phyloP scores from a whole-genome alignment of 2,113 vertebrate genomes.

The Bubo blakistoni region DNA sequence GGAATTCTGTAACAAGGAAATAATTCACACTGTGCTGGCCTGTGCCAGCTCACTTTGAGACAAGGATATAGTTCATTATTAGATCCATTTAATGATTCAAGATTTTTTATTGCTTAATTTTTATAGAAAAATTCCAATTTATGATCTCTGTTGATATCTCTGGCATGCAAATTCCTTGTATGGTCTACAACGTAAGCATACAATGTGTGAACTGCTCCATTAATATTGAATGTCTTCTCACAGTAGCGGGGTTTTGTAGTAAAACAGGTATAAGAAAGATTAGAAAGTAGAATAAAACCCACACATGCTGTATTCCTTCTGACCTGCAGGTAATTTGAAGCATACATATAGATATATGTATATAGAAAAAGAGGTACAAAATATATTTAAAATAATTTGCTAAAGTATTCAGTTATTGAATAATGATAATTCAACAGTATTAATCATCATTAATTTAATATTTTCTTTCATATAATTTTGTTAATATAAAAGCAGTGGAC shows the following conservation, averaged over 20 bases:
- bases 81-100: neutral
- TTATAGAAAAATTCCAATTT: neutral
- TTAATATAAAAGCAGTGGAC: neutral
- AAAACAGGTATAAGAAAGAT: neutral
- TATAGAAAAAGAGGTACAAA: neutral
- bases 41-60: neutral
- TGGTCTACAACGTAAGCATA: neutral
- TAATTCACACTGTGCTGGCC: neutral
- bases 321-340: neutral
- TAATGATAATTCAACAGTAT: neutral
- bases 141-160: neutral
- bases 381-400: neutral
- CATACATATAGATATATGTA: neutral
- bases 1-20: neutral
- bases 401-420: neutral
- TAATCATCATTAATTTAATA: neutral
- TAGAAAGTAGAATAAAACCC: neutral
- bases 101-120: neutral
- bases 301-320: neutral
- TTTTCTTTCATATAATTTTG: neutral
- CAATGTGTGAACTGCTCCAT: neutral
- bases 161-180: neutral
- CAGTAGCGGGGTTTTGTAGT: neutral
- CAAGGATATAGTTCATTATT: neutral
- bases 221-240: neutral